These are phyloP conservation scores for Cynoglossus semilaevis DNA, from an alignment of 2,113 vertebrate genomes.

Conservation along the genomic window DNA sequence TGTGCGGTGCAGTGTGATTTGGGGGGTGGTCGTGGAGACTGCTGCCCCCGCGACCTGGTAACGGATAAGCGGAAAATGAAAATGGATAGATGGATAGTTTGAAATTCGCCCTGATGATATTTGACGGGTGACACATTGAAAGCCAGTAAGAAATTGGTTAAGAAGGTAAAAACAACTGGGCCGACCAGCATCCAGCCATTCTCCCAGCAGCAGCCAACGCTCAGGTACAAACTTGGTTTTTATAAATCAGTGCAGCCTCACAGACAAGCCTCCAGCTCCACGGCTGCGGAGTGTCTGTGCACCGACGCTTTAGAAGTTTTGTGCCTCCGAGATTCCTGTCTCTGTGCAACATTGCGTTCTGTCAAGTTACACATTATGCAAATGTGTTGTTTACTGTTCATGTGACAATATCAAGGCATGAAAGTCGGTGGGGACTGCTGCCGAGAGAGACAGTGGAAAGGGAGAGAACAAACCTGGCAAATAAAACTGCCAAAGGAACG, in stretches of 20 bases:
- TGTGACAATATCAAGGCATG: conserved; percentile 63
- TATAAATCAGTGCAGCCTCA: conserved; percentile 59
- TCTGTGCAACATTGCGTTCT: conserved; percentile 53
- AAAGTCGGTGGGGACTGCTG: conserved; percentile 59
- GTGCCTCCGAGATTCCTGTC: conserved; percentile 55
- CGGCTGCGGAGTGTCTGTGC: conserved; percentile 23
- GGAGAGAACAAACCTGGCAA: conserved; percentile 37
- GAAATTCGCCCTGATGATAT: conserved; percentile 18
- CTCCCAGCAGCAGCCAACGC: conserved; percentile 39
- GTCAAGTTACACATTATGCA: conserved; percentile 69
- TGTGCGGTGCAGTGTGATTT: no score
- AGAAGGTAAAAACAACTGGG: conserved; percentile 43
- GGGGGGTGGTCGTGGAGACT: no score
- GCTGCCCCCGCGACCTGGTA: no score
- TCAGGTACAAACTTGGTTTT: conserved; percentile 46
- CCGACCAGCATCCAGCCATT: conserved; percentile 39
- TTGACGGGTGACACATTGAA: conserved; percentile 53
- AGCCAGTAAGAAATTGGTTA: conserved; percentile 61
- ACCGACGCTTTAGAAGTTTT: conserved; percentile 52
- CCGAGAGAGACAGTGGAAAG: conserved; percentile 41
- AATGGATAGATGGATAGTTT: no score
- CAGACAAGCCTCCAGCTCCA: conserved; percentile 13
- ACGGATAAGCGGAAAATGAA: no score
- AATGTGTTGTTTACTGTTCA: conserved; percentile 69
- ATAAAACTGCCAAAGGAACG: conserved; percentile 42